These are phyloP conservation scores for Enoplosus armatus DNA, from an alignment of 2,797 vertebrate genomes.

Conservation along the genomic window DNA sequence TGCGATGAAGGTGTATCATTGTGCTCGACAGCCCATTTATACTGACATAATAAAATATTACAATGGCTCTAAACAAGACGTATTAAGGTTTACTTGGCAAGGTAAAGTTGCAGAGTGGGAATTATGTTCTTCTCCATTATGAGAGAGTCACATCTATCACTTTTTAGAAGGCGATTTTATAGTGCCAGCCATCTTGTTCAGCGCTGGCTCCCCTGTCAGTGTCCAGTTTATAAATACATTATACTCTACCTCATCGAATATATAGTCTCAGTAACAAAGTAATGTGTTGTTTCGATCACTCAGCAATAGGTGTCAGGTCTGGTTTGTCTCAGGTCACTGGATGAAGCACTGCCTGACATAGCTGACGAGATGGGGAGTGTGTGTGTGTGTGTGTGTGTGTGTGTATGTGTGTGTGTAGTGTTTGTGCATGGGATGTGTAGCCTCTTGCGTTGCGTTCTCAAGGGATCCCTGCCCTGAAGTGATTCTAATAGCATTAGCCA, in stretches of 20 bases:
- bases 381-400: constrained; percentile 34
- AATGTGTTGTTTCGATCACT: constrained; percentile 66
- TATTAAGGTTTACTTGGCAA: constrained; percentile 38
- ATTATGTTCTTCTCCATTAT: constrained; percentile 45
- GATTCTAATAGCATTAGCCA: constrained; percentile 54
- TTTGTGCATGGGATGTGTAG: constrained; percentile 13
- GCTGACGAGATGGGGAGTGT: constrained; percentile 33
- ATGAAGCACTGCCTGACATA: constrained; percentile 47
- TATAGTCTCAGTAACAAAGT: constrained; percentile 42
- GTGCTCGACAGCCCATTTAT: constrained; percentile 4
- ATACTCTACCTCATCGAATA: constrained; percentile 38
- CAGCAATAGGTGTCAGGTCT: constrained; percentile 56
- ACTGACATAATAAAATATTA: constrained; percentile 33
- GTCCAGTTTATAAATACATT: constrained; percentile 49
- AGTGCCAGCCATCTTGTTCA: constrained; percentile 43
- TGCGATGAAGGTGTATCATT: constrained; percentile 24
- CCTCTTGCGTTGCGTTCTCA: constrained; percentile 36
- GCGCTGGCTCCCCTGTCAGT: constrained; percentile 24
- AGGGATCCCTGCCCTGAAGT: constrained; percentile 39
- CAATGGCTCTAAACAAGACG: constrained; percentile 11
- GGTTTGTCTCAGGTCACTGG: constrained; percentile 62
- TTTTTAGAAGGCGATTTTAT: constrained; percentile 63
- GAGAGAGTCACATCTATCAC: constrained; percentile 58
- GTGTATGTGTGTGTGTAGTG: constrained; percentile 36
- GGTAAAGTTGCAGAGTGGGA: constrained; percentile 35